Base-by-base conservation (phyloP, 2,797 vertebrate species). In the Channa striata region DNA sequence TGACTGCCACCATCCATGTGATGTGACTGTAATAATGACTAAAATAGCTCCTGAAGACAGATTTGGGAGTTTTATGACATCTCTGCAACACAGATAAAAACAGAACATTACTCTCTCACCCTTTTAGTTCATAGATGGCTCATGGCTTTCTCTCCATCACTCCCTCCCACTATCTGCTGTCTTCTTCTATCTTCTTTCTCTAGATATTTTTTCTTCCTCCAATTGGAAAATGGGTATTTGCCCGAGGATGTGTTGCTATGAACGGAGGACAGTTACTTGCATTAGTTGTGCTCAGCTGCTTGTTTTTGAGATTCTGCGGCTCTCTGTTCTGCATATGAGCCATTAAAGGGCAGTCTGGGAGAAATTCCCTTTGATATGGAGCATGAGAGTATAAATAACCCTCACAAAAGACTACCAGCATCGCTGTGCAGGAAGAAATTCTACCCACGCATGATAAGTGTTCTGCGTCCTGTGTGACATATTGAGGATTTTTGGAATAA, bases 221-320 rank as follows among this genome's bases (percentile, higher is more conserved):
- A 68, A 82, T 77, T 57, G 68, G 68, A 74, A 78, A 82, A 74
- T 75, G 39, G 77, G 34, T 67, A 63, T 73, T 85, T 75, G 80
- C 88, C 46, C 10, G 40, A 71, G 85, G 86, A 89, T 14, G 60
- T 78, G 48, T 82, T 75, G 68, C 78, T 54, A 43, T 78, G 75
- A 85, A 73, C 68, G 51, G 59, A 74, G 77, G 82, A 72, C 59
- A 33, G 62, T 39, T 54, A 77, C 65, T 78, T 77, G 48, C 9
- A 68, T 93, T 91, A 88, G 65, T 90, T 92, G 61, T 80, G 80
- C 89, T 77, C 80, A 52, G 82, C 68, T 91, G 85, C 74, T 62
- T 85, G 70, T 72, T 74, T 89, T 91, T 63, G 54, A 88, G 68
- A 90, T 48, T 34, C 56, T 64, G 42, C 65, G 46, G 63, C 56